Conservation (phyloP, 2,113 vertebrate species). For the Dunckerocampus dactyliophorus region DNA sequence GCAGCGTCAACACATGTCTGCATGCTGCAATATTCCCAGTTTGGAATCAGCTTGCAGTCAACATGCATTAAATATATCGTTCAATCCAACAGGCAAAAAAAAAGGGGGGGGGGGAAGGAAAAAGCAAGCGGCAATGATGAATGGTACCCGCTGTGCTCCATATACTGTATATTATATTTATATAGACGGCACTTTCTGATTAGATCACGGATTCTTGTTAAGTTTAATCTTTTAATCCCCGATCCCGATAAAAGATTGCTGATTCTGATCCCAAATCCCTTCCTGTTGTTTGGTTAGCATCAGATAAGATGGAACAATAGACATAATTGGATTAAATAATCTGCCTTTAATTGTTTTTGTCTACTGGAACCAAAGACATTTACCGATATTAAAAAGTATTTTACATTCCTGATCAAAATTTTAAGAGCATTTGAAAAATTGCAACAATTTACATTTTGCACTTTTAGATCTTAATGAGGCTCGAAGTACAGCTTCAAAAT, state of each 20-base stretch:
- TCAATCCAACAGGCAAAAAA: neutral
- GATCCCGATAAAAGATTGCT: slow-evolving; percentile 40
- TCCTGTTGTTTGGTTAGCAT: slow-evolving; percentile 31
- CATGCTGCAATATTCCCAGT: neutral
- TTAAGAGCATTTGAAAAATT: too few relatives aligned
- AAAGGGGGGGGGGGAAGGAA: too few relatives aligned
- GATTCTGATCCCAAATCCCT: slow-evolving; percentile 35
- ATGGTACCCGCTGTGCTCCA: neutral
- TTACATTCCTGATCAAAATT: too few relatives aligned
- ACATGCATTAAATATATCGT: neutral
- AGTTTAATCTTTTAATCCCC: slow-evolving; percentile 57
- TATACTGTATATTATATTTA: neutral
- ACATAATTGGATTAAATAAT: slow-evolving; percentile 8
- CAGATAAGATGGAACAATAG: slow-evolving; percentile 34
- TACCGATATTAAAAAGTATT: too few relatives aligned
- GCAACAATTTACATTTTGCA: too few relatives aligned
- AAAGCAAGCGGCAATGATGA: neutral
- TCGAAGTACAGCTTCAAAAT: too few relatives aligned
- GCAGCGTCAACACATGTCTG: neutral
- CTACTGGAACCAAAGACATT: too few relatives aligned
- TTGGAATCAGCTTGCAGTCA: neutral
- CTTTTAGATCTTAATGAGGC: too few relatives aligned
- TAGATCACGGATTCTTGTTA: slow-evolving; percentile 16
- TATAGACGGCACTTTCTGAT: neutral
- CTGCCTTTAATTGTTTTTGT: slow-evolving; percentile 6